Percentiles rank a stretch among this genome's conserved stretches.
Conservation (phyloP, 2,888 invertebrate genomes). For the Euzophera pinguis region DNA sequence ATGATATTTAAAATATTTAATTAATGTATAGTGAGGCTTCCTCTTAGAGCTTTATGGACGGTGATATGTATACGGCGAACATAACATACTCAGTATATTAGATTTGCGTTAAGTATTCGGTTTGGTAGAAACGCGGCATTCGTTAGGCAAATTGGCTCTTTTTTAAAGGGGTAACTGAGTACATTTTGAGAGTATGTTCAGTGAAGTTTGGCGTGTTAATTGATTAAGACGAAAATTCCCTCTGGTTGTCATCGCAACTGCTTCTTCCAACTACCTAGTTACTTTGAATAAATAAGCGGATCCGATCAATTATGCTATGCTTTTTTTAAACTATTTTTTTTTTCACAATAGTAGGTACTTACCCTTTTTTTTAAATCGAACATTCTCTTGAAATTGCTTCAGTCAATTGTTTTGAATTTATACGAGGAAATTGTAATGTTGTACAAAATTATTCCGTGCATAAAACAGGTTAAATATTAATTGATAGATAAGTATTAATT, state of each 20-base stretch:
- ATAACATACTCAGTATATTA: constrained; percentile 65
- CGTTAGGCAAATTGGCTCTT: constrained; percentile 15
- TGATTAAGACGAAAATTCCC: too few relatives aligned
- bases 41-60: constrained; percentile 76
- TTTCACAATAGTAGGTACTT: too few relatives aligned
- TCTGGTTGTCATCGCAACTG: too few relatives aligned
- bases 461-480: neutral
- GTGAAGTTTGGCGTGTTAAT: too few relatives aligned
- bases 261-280: too few relatives aligned
- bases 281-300: too few relatives aligned
- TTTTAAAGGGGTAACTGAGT: too few relatives aligned
- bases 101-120: constrained; percentile 44
- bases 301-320: too few relatives aligned
- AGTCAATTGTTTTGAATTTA: neutral
- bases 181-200: too few relatives aligned
- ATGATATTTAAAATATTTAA: constrained; percentile 65
- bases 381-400: neutral
- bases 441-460: neutral
- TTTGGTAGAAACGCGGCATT: constrained; percentile 52
- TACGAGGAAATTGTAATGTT: neutral
- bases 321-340: neutral
- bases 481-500: neutral
- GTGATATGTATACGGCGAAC: constrained; percentile 73
- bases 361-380: neutral
- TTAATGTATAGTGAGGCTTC: constrained; percentile 75